phyloP scores from a whole-genome alignment of 2,113 vertebrate genomes.

The Apodemus sylvaticus region DNA sequence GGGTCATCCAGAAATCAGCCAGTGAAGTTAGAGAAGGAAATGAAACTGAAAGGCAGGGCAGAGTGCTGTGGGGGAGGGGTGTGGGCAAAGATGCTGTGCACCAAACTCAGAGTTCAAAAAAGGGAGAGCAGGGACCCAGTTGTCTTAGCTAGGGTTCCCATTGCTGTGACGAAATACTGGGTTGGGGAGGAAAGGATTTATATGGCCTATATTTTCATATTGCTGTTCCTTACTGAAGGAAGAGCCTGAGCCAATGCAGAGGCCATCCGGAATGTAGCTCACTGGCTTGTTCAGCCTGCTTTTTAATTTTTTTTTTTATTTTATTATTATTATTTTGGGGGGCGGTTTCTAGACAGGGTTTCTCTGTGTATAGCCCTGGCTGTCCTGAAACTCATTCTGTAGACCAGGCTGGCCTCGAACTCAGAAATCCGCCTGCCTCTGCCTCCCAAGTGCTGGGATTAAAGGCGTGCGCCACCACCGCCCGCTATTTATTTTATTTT shows the following conservation, averaged over 20 bases:
- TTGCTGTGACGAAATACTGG: background rate
- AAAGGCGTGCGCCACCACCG: too few species aligned
- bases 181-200: background rate
- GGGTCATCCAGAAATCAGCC: background rate
- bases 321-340: too few species aligned
- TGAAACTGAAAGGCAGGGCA: background rate
- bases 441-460: too few species aligned
- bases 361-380: too few species aligned
- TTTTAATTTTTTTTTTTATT: too few species aligned
- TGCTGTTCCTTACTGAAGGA: background rate
- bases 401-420: too few species aligned
- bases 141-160: background rate
- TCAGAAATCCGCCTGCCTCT: too few species aligned
- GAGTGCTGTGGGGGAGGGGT: background rate
- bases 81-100: background rate
- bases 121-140: background rate
- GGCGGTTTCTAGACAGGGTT: too few species aligned
- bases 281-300: too few species aligned
- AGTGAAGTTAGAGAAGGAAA: slow-evolving; percentile 17
- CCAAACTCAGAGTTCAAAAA: background rate
- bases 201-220: background rate
- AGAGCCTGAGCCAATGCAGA: background rate
- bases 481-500: too few species aligned
- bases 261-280: background rate
- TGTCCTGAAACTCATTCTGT: too few species aligned